Evolutionary conservation across 1,140 invertebrate species (phyloP).

Genomic region (Reticulitermes speratus): DNA sequence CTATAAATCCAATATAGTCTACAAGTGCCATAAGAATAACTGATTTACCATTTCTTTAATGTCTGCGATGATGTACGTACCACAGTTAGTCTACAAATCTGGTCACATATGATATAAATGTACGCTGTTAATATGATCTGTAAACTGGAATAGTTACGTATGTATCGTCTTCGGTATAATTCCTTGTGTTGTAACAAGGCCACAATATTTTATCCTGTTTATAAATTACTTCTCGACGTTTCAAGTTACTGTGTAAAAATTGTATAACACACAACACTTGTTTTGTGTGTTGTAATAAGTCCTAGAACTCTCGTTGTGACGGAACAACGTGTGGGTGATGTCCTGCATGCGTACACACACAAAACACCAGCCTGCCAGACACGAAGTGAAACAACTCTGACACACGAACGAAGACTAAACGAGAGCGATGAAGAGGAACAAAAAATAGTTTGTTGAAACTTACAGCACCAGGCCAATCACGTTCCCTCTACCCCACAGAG

Average conservation of each 20-base stretch:
- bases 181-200: too few relatives aligned
- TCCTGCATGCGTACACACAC: too few relatives aligned
- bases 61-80: neutral
- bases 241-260: too few relatives aligned
- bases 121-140: neutral
- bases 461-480: neutral
- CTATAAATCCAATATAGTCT: too few relatives aligned
- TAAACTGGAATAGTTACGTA: too few relatives aligned
- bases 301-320: too few relatives aligned
- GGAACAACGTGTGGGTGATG: too few relatives aligned
- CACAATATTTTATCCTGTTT: too few relatives aligned
- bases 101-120: neutral
- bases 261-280: too few relatives aligned
- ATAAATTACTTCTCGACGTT: too few relatives aligned
- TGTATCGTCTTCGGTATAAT: too few relatives aligned
- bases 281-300: too few relatives aligned
- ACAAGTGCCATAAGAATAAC: neutral
- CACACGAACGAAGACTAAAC: neutral
- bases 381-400: neutral
- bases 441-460: constrained; percentile 5
- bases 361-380: neutral
- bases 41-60: neutral
- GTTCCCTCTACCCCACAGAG: neutral
- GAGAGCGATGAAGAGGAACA: neutral
- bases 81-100: neutral